These are phyloP conservation scores for Anadara kagoshimensis DNA, from an alignment of 1,140 invertebrate species.

Conservation along the genomic window DNA sequence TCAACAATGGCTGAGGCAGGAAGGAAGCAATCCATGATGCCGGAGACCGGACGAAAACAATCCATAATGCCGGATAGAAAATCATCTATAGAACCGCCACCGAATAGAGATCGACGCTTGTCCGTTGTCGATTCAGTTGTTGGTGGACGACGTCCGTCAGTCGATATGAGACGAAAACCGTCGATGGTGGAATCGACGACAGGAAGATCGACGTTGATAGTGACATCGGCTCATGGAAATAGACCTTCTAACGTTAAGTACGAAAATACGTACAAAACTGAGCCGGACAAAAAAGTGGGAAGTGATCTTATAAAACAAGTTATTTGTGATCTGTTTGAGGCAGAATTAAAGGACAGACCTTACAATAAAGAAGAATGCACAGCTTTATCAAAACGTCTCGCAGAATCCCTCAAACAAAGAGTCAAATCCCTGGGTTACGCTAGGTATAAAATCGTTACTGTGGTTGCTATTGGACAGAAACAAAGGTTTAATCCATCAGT, in stretches of 20 bases:
- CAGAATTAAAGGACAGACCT: constrained; percentile 26
- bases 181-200: constrained; percentile 37
- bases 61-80: too few species aligned
- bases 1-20: too few species aligned
- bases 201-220: constrained; percentile 35
- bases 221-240: constrained; percentile 30
- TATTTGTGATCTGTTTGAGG: constrained; percentile 43
- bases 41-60: too few species aligned
- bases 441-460: constrained; percentile 58
- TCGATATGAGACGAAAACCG: constrained; percentile 12
- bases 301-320: constrained; percentile 17
- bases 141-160: too few species aligned
- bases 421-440: constrained; percentile 51
- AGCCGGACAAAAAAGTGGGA: constrained; percentile 38
- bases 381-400: constrained; percentile 37
- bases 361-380: constrained; percentile 41
- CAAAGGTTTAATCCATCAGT: constrained; percentile 42
- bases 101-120: too few species aligned
- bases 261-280: constrained; percentile 47
- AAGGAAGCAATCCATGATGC: too few species aligned
- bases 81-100: too few species aligned
- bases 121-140: too few species aligned
- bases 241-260: constrained; percentile 27
- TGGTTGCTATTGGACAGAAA: constrained; percentile 53
- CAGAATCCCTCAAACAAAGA: constrained; percentile 49